These are phyloP conservation scores for Anoplopoma fimbria DNA, from an alignment of 2,113 vertebrate species.

Conservation along the genomic window DNA sequence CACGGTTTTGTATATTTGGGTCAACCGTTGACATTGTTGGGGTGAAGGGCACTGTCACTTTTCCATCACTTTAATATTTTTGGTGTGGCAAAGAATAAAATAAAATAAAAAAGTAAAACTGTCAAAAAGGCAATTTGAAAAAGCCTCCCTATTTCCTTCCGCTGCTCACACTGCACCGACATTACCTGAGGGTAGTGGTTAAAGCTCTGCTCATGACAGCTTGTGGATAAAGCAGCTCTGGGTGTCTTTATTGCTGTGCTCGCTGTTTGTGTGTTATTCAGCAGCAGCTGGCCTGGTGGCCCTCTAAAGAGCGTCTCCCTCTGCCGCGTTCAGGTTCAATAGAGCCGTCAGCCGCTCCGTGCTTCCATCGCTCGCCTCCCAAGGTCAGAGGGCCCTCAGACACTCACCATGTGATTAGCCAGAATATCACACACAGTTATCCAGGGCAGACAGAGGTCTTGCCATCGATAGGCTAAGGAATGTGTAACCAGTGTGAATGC, in stretches of 20 bases:
- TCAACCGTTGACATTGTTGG: neutral
- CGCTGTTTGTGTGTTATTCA: conserved; percentile 39
- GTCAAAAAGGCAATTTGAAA: conserved; percentile 27
- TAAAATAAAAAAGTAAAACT: conserved; percentile 3
- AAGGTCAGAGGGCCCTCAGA: conserved; percentile 35
- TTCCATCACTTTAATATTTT: conserved; percentile 15
- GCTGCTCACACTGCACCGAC: neutral
- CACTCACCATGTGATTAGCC: conserved; percentile 21
- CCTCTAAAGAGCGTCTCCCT: conserved; percentile 37
- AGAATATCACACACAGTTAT: conserved; percentile 28
- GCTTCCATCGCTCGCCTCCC: conserved; percentile 1
- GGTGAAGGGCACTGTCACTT: neutral
- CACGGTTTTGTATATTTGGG: neutral
- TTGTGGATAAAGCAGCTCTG: conserved; percentile 22
- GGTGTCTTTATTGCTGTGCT: conserved; percentile 32
- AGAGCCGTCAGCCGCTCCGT: conserved; percentile 20
- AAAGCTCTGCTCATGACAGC: conserved; percentile 42
- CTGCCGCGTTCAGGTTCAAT: conserved; percentile 26
- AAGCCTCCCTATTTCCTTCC: conserved; percentile 2
- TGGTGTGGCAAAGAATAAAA: neutral
- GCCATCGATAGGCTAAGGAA: neutral
- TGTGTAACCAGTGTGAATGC: neutral
- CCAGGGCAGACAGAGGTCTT: neutral
- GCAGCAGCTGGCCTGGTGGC: conserved; percentile 9
- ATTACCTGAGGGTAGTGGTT: conserved; percentile 39